Base-by-base conservation (phyloP, 2,113 vertebrate genomes). In the Gopherus evgoodei region DNA sequence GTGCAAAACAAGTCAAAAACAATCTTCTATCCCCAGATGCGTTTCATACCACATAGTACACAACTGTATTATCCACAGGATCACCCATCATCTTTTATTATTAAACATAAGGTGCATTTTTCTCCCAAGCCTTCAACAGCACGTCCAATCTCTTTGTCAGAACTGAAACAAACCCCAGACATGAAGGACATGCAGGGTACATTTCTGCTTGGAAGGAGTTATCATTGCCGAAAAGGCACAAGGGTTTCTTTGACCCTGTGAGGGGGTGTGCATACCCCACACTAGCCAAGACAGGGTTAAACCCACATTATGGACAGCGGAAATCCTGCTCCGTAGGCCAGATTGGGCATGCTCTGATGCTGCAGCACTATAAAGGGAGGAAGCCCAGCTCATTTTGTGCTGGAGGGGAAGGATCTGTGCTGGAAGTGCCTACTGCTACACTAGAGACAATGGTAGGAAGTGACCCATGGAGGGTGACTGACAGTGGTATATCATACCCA, bases 11-110 rank as follows among this genome's bases (percentile, higher is more conserved):
- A 44, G 65, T 72, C 22, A 75, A 75, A 72, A 75, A 27, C 75
- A 44, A 76, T 76, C 24, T 76, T 76, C 75, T 42, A 47, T 47
- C 11, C 72, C 42, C 21, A 92, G 4, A 3, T 1, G 10, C 8
- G 69, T 89, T 42, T 79, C 0, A 0, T 27, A 84, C 84, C 17
- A 11, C 42, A 78, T 13, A 78, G 6, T 6, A 27, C 14, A 27
- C 24, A 47, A 8, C 42, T 44, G 16, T 25, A 76, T 78, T 47
- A 47, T 47, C 6, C 0, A 0, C 1, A 62, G 1, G 8, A 14
- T 84, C 90, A 95, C 10, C 62, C 62, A 53, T 8, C 3, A 50
- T 17, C 53, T 90, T 50, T 50, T 50, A 84, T 11, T 6, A 22
- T 38, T n/a, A 31, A 29, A 24, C 5, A n/a, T 0, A 35, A 6